phyloP scores from a whole-genome alignment of 2,113 vertebrate genomes.

The Mugil cephalus region DNA sequence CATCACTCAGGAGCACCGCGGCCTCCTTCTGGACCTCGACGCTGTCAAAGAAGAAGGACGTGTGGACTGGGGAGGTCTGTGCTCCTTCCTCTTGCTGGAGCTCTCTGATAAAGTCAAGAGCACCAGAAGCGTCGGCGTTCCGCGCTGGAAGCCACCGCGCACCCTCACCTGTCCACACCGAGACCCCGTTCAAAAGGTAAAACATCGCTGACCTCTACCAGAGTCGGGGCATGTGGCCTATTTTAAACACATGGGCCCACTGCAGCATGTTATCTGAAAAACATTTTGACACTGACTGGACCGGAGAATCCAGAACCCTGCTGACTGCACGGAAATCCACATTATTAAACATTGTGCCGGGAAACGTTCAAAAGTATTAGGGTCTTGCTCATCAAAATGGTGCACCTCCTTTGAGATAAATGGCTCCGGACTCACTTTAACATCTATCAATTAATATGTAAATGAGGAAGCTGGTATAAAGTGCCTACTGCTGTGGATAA shows the following conservation, averaged over 20 bases:
- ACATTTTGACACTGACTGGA: constrained; percentile 50
- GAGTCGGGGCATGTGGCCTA: constrained; percentile 1
- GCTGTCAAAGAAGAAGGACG: constrained; percentile 80
- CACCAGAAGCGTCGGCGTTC: constrained; percentile 60
- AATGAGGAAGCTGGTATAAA: constrained; percentile 67
- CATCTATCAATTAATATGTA: constrained; percentile 81
- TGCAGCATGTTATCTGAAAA: constrained; percentile 41
- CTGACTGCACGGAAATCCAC: constrained; percentile 64
- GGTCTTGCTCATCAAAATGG: constrained; percentile 73
- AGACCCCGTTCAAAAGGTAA: constrained; percentile 85
- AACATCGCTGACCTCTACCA: constrained; percentile 9
- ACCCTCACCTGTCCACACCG: constrained; percentile 84
- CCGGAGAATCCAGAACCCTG: constrained; percentile 49
- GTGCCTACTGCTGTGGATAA: constrained; percentile 65
- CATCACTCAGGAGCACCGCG: constrained; percentile 77
- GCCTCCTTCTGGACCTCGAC: constrained; percentile 83
- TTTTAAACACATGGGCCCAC: constrained; percentile 26
- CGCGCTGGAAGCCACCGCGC: constrained; percentile 83
- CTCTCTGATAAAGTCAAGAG: constrained; percentile 86
- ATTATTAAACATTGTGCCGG: constrained; percentile 70
- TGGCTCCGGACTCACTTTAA: constrained; percentile 63
- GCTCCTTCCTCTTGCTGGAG: constrained; percentile 85
- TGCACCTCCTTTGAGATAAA: constrained; percentile 72
- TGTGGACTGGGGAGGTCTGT: constrained; percentile 85
- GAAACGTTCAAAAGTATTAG: constrained; percentile 60